Evolutionary conservation across 2,888 invertebrate genomes (phyloP), one percentile per base, ranked within the genome.

Genomic region (Cerastis rubricosa): DNA sequence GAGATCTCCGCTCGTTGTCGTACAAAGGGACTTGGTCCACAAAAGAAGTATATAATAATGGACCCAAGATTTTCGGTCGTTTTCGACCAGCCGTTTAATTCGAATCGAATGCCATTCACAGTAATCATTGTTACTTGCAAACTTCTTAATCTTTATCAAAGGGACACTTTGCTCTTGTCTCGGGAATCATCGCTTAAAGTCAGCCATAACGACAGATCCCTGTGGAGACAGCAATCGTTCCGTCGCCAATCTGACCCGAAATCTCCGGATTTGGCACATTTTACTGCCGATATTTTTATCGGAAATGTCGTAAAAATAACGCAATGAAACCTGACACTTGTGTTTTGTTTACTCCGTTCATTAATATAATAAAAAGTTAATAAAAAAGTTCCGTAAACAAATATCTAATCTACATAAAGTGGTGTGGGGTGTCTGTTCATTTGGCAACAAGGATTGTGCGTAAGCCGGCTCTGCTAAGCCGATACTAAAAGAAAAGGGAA

Each of bases 321-420:
- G 65, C 66, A 80, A 85, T 81, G 78, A 85, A 85, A 74, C 35
- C 63, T 81, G 85, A 85, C 87, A 84, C 76, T 81, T 69, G 65
- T 51, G 67, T 14, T 72, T 83, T 83, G 74, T 83, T 88, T 76
- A 77, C 67, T 71, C 40, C 51, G 67, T 80, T 85, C 76, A 78
- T 79, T 83, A 81, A 74, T 73, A 68, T 71, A 73, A 76, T 71
- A 79, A 74, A 80, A 80, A 78, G 72, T 71, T 76, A 77, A 80
- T 80, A 83, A 88, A 87, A 70, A 74, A 69, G 81, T 83, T 70
- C 49, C 9, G 81, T 88, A 88, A 87, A 88, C 89, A 87, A 88
- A 87, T 82, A 84, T 81, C 78, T 87, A 79, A 87, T 88, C 79
- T 84, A 79, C 87, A 87, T 87, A 80, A 85, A 80, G 70, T 51